Evolutionary conservation across 2,113 vertebrate species (phyloP), one percentile per base, ranked within the genome.

Genomic region (Podilymbus podiceps): DNA sequence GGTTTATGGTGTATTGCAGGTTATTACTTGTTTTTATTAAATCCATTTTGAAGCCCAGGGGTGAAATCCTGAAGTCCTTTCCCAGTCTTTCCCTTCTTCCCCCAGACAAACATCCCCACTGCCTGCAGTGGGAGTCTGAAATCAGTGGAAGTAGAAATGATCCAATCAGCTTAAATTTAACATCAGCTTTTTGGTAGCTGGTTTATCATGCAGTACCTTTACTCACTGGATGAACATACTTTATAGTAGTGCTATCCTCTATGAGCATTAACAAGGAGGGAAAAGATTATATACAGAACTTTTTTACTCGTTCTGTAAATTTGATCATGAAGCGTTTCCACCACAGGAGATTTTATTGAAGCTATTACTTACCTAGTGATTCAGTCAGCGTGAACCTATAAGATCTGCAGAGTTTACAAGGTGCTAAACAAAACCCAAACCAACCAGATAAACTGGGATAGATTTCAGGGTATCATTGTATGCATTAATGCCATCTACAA

Each of bases 11-110:
- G 85, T 92, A 97, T 87, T 94, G 89, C 67, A 85, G 84, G 89
- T 97, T 97, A 97, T 97, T 97, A 97, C 94, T 97, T 95, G 96
- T 78, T 98, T 98, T 97, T 96, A 98, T 98, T 98, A 97, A 97
- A 98, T 95, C 91, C 83, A 97, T 94, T 98, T 96, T 94, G 93
- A 97, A 97, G 95, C 96, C 97, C 91, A 40, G 55, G 16, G 86
- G 86, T 84, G 85, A 96, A 95, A 95, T 95, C 80, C 77, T 91
- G 17, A 95, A 92, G 66, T 87, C 77, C 42, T 93, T 88, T 62
- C 21, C 92, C 69, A 89, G 62, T 27, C 38, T 11, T 88, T 93
- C 68, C 21, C 49, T 72, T 89, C 27, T 85, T 87, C 50, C 71
- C 50, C 30, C 55, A 85, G 69, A 84, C 24, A 88, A 88, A 88